Percentiles rank a stretch among this genome's conserved stretches.
phyloP scores from a whole-genome alignment of 2,888 invertebrate genomes.

The Hoplodrina ambigua region DNA sequence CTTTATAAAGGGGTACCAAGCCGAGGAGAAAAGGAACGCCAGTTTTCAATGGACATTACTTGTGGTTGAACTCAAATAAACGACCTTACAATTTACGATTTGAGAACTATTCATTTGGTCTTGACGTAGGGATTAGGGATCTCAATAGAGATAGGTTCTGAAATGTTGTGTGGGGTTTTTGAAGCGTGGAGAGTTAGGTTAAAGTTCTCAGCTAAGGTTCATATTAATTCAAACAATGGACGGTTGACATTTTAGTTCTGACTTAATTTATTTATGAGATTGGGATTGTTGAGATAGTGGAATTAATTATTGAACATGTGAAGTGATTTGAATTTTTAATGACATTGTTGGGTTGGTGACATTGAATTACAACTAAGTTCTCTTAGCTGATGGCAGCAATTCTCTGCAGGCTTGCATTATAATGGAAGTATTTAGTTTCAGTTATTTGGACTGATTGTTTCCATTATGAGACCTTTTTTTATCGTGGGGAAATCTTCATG shows the following conservation, averaged over 20 bases:
- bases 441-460: too few species aligned
- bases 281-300: constrained; percentile 20
- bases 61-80: constrained; percentile 56
- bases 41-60: constrained; percentile 58
- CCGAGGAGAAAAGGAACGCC: constrained; percentile 34
- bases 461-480: too few species aligned
- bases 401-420: background rate
- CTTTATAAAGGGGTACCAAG: constrained; percentile 53
- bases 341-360: background rate
- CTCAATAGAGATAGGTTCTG: constrained; percentile 35
- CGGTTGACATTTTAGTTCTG: constrained; percentile 29
- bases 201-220: constrained; percentile 13
- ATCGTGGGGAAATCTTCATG: too few species aligned
- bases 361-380: background rate
- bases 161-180: constrained; percentile 25
- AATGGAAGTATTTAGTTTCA: background rate
- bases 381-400: background rate
- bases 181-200: constrained; percentile 33
- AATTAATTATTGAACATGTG: constrained; percentile 22
- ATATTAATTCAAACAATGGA: constrained; percentile 40
- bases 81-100: constrained; percentile 53
- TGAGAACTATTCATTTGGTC: constrained; percentile 44
- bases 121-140: constrained; percentile 5
- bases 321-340: constrained; percentile 25
- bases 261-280: constrained; percentile 35